Evolutionary conservation across 2,113 vertebrate genomes (phyloP).

Genomic region (Nanger granti): DNA sequence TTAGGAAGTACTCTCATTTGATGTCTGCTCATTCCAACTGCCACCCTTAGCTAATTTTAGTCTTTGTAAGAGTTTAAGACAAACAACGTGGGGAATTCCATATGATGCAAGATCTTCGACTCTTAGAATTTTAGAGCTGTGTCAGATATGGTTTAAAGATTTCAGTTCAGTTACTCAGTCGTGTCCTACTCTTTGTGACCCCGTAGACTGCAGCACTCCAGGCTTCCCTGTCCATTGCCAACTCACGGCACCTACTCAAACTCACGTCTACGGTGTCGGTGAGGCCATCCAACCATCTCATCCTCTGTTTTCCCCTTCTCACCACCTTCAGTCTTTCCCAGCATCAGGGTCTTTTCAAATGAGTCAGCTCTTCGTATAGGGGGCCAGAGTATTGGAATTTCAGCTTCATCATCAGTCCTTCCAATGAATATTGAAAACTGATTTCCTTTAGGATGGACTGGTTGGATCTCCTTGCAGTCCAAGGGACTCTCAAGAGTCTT

Average conservation of each 20-base stretch:
- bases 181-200: background rate
- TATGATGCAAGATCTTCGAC: conserved; percentile 5
- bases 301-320: background rate
- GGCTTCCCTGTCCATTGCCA: background rate
- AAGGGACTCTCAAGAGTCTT: background rate
- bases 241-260: background rate
- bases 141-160: conserved; percentile 16
- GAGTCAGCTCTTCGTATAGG: background rate
- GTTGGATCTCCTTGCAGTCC: background rate
- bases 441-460: background rate
- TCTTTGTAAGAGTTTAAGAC: background rate
- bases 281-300: background rate
- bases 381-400: background rate
- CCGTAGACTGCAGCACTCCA: background rate
- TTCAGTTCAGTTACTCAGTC: background rate
- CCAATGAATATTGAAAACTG: background rate
- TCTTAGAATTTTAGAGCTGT: conserved; percentile 24
- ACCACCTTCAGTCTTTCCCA: background rate
- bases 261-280: rapidly evolving
- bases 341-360: background rate
- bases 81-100: conserved; percentile 56
- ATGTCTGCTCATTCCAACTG: conserved; percentile 13
- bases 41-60: conserved; percentile 30
- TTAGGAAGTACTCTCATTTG: conserved; percentile 50
- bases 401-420: background rate